Percentiles rank a stretch among this genome's conserved stretches.
Evolutionary conservation across 2,797 vertebrate genomes (phyloP).

Genomic region (Manis crassicaudata): DNA sequence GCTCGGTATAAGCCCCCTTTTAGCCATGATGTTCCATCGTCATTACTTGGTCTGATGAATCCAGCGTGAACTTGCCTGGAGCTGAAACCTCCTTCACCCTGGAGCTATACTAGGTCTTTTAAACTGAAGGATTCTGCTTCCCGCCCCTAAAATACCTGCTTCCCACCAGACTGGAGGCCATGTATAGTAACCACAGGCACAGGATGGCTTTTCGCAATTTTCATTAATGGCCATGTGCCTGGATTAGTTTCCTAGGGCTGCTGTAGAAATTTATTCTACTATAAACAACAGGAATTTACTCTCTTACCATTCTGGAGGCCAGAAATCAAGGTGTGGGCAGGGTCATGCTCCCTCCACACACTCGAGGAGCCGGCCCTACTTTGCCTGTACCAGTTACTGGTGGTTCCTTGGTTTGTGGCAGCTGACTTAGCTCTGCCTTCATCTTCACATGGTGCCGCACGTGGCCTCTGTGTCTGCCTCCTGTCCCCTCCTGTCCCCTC

Average conservation of each 20-base stretch:
- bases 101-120: too few species aligned
- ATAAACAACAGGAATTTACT: not conserved
- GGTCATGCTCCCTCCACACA: not conserved
- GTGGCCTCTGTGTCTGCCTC: rapidly evolving
- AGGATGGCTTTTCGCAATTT: not conserved
- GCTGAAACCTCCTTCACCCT: too few species aligned
- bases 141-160: not conserved
- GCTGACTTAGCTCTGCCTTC: not conserved
- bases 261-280: not conserved
- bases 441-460: rapidly evolving
- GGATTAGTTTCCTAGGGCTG: not conserved
- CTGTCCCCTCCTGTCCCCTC: rapidly evolving
- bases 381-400: not conserved
- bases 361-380: not conserved
- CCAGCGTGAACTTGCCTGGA: too few species aligned
- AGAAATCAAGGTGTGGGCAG: not conserved
- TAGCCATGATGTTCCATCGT: too few species aligned
- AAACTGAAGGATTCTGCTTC: not conserved
- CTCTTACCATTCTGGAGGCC: not conserved
- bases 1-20: too few species aligned
- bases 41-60: too few species aligned
- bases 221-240: not conserved
- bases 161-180: not conserved
- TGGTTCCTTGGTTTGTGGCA: not conserved
- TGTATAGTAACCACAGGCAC: not conserved